Evolutionary conservation across 1,140 invertebrate species (phyloP).

Genomic region (Eulimnadia texana): DNA sequence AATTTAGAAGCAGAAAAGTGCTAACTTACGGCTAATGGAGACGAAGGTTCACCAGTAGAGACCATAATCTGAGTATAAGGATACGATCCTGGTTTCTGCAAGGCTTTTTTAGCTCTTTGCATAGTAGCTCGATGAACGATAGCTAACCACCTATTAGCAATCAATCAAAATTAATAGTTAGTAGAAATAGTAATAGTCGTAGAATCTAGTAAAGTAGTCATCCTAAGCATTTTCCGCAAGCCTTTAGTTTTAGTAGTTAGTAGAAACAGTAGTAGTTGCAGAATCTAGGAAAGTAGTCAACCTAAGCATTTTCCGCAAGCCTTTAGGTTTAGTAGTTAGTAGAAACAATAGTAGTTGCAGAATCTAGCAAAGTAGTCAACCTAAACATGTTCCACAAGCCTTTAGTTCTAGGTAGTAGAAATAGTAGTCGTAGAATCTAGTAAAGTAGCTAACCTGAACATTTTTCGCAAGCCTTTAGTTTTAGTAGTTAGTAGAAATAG

Average conservation of each 20-base stretch:
- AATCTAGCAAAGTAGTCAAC: conserved; percentile 48
- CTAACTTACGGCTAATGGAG: not conserved
- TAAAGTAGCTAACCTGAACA: conserved; percentile 50
- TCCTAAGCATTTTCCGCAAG: conserved; percentile 56
- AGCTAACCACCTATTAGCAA: conserved; percentile 8
- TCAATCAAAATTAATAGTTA: not conserved
- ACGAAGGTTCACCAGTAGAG: not conserved
- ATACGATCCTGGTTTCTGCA: conserved; percentile 15
- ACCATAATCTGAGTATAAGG: no score
- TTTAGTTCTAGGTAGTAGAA: conserved; percentile 66
- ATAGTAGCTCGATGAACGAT: conserved; percentile 12
- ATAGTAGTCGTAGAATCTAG: no score
- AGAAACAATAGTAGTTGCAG: no score
- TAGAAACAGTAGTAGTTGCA: no score
- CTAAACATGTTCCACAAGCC: conserved; percentile 60
- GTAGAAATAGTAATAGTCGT: no score
- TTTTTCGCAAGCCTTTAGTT: conserved; percentile 22
- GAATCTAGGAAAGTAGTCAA: no score
- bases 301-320: not conserved
- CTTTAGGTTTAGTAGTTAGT: not conserved
- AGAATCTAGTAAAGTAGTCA: conserved; percentile 46
- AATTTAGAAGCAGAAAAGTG: no score
- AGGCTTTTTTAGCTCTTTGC: conserved; percentile 13
- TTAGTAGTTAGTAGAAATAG: no score
- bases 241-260: conserved; percentile 64